A percentile compares a stretch with the other conserved stretches of the same genome.
Conservation (phyloP, 1,140 invertebrate genomes). For the Drosophila teissieri region DNA sequence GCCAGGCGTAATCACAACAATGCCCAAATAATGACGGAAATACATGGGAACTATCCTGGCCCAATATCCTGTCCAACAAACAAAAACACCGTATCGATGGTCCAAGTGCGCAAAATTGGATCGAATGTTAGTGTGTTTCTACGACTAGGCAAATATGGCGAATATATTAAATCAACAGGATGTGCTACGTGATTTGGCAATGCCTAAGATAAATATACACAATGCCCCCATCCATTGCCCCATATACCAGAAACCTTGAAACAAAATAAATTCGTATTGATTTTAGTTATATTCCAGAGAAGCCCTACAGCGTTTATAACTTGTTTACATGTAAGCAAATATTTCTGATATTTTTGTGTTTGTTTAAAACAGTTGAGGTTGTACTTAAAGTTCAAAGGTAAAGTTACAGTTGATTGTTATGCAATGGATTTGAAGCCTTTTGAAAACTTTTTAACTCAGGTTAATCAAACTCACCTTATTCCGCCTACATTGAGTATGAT, state of each 20-base stretch:
- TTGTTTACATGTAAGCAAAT: too few species aligned
- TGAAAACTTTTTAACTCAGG: too few species aligned
- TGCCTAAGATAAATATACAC: conserved; percentile 32
- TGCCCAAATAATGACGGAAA: conserved; percentile 44
- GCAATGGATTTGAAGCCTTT: too few species aligned
- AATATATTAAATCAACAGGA: conserved; percentile 52
- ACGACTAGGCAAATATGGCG: conserved; percentile 27
- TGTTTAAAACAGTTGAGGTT: too few species aligned
- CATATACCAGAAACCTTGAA: not conserved
- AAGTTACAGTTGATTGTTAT: too few species aligned
- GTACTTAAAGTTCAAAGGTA: too few species aligned
- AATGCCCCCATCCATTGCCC: not conserved
- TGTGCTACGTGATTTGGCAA: conserved; percentile 46
- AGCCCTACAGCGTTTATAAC: not conserved
- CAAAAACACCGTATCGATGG: conserved; percentile 9
- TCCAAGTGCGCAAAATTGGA: conserved; percentile 9
- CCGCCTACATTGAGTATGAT: conserved; percentile 98
- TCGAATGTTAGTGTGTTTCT: conserved; percentile 4
- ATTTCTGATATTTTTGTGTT: too few species aligned
- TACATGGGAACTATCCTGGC: conserved; percentile 33
- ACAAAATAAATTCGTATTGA: not conserved
- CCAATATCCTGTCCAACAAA: conserved; percentile 41
- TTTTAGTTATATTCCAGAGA: not conserved
- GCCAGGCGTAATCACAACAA: conserved; percentile 38
- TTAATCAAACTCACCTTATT: conserved; percentile 86